phyloP scores from a whole-genome alignment of 2,888 invertebrate species.

The Leptodirus hochenwartii region DNA sequence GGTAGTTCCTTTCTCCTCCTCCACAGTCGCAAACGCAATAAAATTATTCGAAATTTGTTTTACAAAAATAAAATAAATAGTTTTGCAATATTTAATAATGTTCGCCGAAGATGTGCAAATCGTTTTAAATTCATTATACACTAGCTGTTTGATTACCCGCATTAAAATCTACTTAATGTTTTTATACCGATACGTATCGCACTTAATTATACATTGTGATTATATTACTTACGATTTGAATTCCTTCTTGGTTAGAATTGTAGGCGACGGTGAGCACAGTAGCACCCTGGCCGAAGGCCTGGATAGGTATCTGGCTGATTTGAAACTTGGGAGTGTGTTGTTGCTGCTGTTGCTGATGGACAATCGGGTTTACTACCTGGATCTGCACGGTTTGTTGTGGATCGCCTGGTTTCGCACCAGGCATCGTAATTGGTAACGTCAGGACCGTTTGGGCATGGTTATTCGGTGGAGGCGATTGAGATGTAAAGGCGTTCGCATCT shows the following conservation, averaged over 20 bases:
- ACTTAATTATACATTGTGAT: no score
- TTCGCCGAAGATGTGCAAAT: no score
- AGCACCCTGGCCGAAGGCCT: slow-evolving; percentile 52
- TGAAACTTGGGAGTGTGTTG: slow-evolving; percentile 53
- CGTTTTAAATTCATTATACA: no score
- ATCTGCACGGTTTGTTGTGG: slow-evolving; percentile 65
- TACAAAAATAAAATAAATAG: background rate
- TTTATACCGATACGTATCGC: no score
- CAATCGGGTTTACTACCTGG: slow-evolving; percentile 30
- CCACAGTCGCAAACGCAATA: no score
- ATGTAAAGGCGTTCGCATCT: slow-evolving; percentile 14
- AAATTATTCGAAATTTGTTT: no score
- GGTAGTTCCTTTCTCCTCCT: no score
- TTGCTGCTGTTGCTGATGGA: no score
- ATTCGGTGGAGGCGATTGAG: slow-evolving; percentile 13
- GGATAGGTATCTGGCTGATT: slow-evolving; percentile 53
- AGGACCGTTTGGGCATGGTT: slow-evolving; percentile 45
- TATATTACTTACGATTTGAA: slow-evolving; percentile 37
- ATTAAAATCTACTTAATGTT: no score
- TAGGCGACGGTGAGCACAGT: slow-evolving; percentile 61
- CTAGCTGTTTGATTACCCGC: no score
- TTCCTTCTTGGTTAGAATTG: slow-evolving; percentile 36
- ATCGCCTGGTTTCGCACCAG: slow-evolving; percentile 55
- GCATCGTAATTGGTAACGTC: slow-evolving; percentile 60
- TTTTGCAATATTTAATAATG: slow-evolving; percentile 1